Conservation (phyloP, 2,113 vertebrate genomes). For the Genyomyrus donnyi region DNA sequence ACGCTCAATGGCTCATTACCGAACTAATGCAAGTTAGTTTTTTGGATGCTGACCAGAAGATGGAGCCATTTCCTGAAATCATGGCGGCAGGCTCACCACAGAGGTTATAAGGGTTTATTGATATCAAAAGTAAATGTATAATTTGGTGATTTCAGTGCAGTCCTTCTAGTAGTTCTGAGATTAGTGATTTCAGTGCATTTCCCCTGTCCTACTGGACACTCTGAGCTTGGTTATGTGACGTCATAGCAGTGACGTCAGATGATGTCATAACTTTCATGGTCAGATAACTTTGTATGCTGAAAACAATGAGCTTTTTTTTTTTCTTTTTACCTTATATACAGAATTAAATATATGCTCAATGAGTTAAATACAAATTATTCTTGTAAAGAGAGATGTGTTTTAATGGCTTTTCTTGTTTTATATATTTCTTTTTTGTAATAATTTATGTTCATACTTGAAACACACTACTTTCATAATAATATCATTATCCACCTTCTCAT, state of each 20-base stretch:
- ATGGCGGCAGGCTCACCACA: neutral
- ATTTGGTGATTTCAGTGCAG: neutral
- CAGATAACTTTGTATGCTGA: neutral
- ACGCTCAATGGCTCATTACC: neutral
- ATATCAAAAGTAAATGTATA: neutral
- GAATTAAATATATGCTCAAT: neutral
- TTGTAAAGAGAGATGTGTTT: neutral
- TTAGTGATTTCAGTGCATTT: neutral
- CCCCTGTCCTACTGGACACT: neutral
- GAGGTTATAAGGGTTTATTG: neutral
- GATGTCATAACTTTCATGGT: neutral
- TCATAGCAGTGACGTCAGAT: neutral
- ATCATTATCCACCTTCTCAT: neutral
- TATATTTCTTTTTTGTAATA: too few relatives aligned
- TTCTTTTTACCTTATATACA: neutral
- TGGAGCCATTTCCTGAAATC: neutral
- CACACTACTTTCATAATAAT: neutral
- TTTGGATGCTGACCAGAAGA: neutral
- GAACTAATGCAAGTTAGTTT: neutral
- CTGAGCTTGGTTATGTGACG: neutral
- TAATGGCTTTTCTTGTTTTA: neutral
- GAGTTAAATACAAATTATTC: neutral
- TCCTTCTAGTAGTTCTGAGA: neutral
- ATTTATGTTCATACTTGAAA: too few relatives aligned
- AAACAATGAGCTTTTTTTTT: neutral